phyloP scores from a whole-genome alignment of 2,888 invertebrate genomes.

The Linnaemya vulpina region DNA sequence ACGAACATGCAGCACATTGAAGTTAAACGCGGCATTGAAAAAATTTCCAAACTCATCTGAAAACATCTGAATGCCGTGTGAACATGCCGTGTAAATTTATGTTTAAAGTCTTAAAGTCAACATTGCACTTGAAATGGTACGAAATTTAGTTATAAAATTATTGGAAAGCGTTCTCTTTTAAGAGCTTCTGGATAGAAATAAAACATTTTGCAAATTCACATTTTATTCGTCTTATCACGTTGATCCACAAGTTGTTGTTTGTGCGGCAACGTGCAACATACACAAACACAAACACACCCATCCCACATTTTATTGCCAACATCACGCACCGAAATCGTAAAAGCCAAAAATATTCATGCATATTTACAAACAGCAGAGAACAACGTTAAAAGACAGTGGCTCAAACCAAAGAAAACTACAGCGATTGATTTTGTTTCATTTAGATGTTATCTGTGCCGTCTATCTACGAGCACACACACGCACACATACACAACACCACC shows the following conservation, averaged over 20 bases:
- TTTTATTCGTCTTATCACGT: conserved; percentile 34
- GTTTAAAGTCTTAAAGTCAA: background rate
- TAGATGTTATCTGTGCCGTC: conserved; percentile 51
- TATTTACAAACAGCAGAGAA: background rate
- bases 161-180: conserved; percentile 5
- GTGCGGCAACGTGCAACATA: conserved; percentile 14
- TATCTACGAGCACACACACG: conserved; percentile 17
- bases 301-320: conserved; percentile 49
- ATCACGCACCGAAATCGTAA: conserved; percentile 58
- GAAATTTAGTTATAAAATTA: conserved; percentile 17
- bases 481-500: conserved; percentile 1
- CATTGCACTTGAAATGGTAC: background rate
- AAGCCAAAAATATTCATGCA: conserved; percentile 23
- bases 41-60: no score
- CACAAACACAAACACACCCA: background rate
- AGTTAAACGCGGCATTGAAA: no score
- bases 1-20: no score
- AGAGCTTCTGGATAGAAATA: conserved; percentile 29
- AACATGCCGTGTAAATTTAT: background rate
- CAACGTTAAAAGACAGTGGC: conserved; percentile 24
- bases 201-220: conserved; percentile 28
- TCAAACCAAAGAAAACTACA: conserved; percentile 43
- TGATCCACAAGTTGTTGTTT: conserved; percentile 67
- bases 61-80: background rate
- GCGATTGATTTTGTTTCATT: conserved; percentile 68